Evolutionary conservation across 2,797 vertebrate species (phyloP), one percentile per base, ranked within the genome.

Genomic region (Acanthopagrus latus): DNA sequence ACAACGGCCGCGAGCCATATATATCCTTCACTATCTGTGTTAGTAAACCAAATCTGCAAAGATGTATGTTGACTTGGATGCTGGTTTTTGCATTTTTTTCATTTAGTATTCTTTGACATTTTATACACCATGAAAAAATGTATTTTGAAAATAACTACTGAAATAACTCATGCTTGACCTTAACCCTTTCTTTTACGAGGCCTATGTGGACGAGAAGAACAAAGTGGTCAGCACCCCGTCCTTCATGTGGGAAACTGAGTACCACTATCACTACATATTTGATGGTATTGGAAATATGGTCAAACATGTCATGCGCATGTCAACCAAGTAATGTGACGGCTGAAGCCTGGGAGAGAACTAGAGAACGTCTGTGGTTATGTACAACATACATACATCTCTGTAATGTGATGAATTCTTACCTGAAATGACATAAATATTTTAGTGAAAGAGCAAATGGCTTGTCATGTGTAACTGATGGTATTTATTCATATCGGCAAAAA

Each of bases 201-300:
- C 81, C 83, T 82, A 88, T 88, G 93, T 94, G 86, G 95, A 95
- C 1, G 94, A 95, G 92, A 94, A 95, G 90, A 95, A 95, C 92
- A 94, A 90, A 87, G 94, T 95, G 81, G 87, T 95, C 77, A 95
- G 93, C 92, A 95, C 95, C 47, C 94, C 94, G 0, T 73, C 92
- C 85, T 95, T 95, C 88, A 94, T 94, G 93, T 95, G 94, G 94
- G 94, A 95, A 68, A 95, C 94, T 0, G 94, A 95, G 20, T 92
- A 87, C 60, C 94, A 95, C 82, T 94, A 93, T 71, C 94, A 95
- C 81, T 94, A 94, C 70, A 94, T 95, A 50, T 95, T 95, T 50
- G 93, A 95, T 57, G 94, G 94, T 4, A 94, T 94, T 58, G 93
- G 94, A 77, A 94, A 94, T 51, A 95, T 95, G 95, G 94, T 95